phyloP scores from a whole-genome alignment of 2,888 invertebrate species.

The Lomographa bimaculata region DNA sequence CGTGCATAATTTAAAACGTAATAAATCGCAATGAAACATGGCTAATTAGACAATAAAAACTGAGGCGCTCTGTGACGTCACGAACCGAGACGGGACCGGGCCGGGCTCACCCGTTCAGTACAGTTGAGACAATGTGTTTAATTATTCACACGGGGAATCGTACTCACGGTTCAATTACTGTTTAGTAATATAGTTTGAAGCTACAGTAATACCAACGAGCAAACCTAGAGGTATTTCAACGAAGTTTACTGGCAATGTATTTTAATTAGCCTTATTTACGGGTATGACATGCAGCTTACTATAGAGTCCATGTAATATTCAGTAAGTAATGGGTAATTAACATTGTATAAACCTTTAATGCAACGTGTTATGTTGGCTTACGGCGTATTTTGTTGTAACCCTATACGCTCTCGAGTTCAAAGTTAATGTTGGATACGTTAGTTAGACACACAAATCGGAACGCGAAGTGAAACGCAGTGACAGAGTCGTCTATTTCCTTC shows the following conservation, averaged over 20 bases:
- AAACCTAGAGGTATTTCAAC: not conserved
- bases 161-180: slow-evolving; percentile 18
- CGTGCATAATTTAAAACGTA: slow-evolving; percentile 64
- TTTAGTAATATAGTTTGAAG: slow-evolving; percentile 19
- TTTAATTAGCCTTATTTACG: slow-evolving; percentile 7
- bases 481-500: slow-evolving; percentile 9
- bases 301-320: too few relatives aligned
- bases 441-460: too few relatives aligned
- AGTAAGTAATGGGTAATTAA: too few relatives aligned
- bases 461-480: not conserved
- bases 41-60: slow-evolving; percentile 62
- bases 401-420: too few relatives aligned
- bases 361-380: too few relatives aligned
- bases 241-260: slow-evolving; percentile 1
- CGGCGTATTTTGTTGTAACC: too few relatives aligned
- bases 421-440: too few relatives aligned
- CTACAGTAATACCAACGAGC: slow-evolving; percentile 18
- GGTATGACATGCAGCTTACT: too few relatives aligned
- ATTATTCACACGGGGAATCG: slow-evolving; percentile 33
- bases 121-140: slow-evolving; percentile 23
- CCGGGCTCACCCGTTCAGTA: not conserved
- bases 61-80: slow-evolving; percentile 28
- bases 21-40: slow-evolving; percentile 63
- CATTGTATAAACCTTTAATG: too few relatives aligned
- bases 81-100: slow-evolving; percentile 12